Base-by-base conservation (phyloP, 1,140 invertebrate species). In the Nylanderia fulva region DNA sequence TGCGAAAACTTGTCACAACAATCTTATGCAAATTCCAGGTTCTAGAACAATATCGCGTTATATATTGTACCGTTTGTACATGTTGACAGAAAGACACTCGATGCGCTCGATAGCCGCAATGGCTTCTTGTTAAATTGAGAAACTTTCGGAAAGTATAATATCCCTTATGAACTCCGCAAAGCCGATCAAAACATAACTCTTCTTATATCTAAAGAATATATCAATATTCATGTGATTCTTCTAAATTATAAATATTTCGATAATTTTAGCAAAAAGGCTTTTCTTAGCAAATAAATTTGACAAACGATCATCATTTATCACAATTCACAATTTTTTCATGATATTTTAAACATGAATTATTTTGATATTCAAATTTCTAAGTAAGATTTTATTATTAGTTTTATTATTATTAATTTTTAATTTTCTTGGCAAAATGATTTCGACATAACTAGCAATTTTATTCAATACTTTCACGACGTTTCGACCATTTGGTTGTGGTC, bases 71-170 rank as follows among this genome's bases (percentile, higher is more conserved):
- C 52, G 52, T 68, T 79, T 68, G 24, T 79, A 45, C 42, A 66
- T 68, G 54, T 82, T 39, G 77, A 82, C 52, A 36, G 36, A 24
- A 71, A 82, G 48, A 69, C 48, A 79, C 77, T 82, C 77, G 71
- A 82, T 52, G 36, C 36, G 7, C 66, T 72, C 52, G 36, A 56
- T 72, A 33, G 36, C 52, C 36, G 24, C 66, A 80, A 80, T 69
- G 33, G 48, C 64, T 80, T 24, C 56, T 71, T 82, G 66, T 52
- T 82, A 72, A 82, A 82, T 82, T 82, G 77, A 58, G 77, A 82
- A 82, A 82, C 52, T 82, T 82, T 39, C 18, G 27, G 52, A 45
- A 82, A 82, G 52, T 82, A 72, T 82, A 82, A 72, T 82, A 82
- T 27, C 33, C 36, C 54, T 42, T 82, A 36, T 56, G 15, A 18